Percentiles rank a stretch among this genome's conserved stretches.
These are phyloP conservation scores for Pangasius macronema DNA, from an alignment of 2,797 vertebrate genomes.

Conservation along the genomic window DNA sequence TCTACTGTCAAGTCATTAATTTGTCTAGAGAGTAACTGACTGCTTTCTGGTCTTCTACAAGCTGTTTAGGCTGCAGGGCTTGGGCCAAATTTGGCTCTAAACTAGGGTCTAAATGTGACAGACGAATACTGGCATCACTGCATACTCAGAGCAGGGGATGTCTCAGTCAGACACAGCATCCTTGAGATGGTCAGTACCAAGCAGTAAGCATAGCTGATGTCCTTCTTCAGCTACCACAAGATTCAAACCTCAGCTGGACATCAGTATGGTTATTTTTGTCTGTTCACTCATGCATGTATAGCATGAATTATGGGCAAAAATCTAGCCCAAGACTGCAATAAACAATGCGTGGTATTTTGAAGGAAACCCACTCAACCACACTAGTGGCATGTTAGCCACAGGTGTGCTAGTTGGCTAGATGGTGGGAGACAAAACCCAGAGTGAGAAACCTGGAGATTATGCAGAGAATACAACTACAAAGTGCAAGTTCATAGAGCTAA, in stretches of 20 bases:
- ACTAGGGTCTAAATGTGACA: neutral
- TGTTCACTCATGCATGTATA: neutral
- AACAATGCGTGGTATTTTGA: neutral
- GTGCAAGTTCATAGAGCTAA: neutral
- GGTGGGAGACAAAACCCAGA: neutral
- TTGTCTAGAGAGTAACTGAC: neutral
- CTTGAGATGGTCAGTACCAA: neutral
- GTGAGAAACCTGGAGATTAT: neutral
- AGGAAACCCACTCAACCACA: constrained; percentile 8
- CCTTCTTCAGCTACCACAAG: neutral
- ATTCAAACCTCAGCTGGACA: neutral
- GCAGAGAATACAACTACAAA: neutral
- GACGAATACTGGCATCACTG: neutral
- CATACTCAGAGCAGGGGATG: neutral
- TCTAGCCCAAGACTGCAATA: neutral
- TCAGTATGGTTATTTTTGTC: neutral
- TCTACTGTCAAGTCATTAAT: neutral
- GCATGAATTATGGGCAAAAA: neutral
- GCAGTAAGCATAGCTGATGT: neutral
- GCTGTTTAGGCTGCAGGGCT: neutral
- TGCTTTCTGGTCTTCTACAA: neutral
- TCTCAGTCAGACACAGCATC: neutral
- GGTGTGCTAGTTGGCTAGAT: neutral
- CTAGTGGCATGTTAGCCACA: neutral
- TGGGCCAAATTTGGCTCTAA: neutral